Conservation (phyloP, 2,888 invertebrate species). For the Alloscopus bannaensis region DNA sequence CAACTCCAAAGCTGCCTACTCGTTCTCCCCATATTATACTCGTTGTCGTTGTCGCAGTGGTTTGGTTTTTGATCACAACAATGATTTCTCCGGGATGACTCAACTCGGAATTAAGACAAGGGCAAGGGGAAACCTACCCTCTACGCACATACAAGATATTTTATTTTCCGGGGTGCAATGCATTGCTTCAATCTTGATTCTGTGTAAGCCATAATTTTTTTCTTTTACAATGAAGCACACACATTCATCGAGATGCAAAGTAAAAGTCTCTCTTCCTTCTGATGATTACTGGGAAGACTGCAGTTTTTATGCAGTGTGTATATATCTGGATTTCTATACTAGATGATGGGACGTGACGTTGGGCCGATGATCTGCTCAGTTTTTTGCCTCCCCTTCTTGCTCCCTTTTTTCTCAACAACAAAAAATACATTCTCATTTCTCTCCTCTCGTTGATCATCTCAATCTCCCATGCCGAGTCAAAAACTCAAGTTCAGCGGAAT, state of each 20-base stretch:
- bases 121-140: slow-evolving; percentile 7
- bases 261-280: slow-evolving; percentile 53
- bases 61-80: slow-evolving; percentile 14
- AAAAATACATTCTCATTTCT: slow-evolving; percentile 19
- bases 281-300: slow-evolving; percentile 27
- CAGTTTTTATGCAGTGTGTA: slow-evolving; percentile 20
- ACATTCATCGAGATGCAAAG: slow-evolving; percentile 34
- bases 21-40: no score
- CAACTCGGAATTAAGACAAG: slow-evolving; percentile 23
- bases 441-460: slow-evolving; percentile 42
- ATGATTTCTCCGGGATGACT: slow-evolving; percentile 12
- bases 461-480: slow-evolving; percentile 8
- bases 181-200: not conserved
- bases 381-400: slow-evolving; percentile 2
- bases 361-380: slow-evolving; percentile 41
- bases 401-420: not conserved
- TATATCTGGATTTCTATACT: no score
- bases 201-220: slow-evolving; percentile 8
- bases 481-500: not conserved
- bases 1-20: not conserved
- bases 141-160: no score
- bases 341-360: slow-evolving; percentile 54
- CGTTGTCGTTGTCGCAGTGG: slow-evolving; percentile 10
- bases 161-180: not conserved
- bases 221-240: slow-evolving; percentile 24